phyloP scores from a whole-genome alignment of 2,113 vertebrate species.

The Phyllopteryx taeniolatus region DNA sequence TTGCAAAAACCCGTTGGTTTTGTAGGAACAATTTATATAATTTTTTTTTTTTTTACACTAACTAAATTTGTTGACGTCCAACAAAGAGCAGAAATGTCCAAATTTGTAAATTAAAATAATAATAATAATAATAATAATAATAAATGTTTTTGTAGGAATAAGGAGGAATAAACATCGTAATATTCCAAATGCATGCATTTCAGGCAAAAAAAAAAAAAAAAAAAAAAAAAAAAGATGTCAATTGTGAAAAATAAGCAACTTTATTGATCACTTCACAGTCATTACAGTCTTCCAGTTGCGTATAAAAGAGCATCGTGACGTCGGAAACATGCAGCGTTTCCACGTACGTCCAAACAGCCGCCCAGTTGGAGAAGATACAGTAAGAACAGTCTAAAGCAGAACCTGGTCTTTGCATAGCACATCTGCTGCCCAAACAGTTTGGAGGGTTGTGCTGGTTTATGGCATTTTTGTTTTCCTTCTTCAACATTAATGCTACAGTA shows the following conservation, averaged over 20 bases:
- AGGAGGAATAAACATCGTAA: too few species aligned
- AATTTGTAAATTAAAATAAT: too few species aligned
- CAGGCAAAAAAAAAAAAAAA: background rate
- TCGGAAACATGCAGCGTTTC: background rate
- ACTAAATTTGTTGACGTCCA: too few species aligned
- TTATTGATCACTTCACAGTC: background rate
- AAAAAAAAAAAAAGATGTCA: background rate
- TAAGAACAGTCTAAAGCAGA: background rate
- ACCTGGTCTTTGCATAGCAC: background rate
- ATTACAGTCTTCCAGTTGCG: background rate
- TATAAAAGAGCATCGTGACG: background rate
- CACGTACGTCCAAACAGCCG: background rate
- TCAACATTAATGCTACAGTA: too few species aligned
- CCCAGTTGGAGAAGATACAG: background rate
- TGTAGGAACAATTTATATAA: too few species aligned
- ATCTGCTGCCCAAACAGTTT: background rate
- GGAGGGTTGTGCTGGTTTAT: background rate
- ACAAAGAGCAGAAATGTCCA: too few species aligned
- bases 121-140: too few species aligned
- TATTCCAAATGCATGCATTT: too few species aligned
- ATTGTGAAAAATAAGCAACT: background rate
- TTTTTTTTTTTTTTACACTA: too few species aligned
- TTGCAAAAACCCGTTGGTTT: too few species aligned
- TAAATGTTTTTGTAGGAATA: too few species aligned
- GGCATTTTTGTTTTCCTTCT: background rate